Percentiles rank a stretch among this genome's conserved stretches.
phyloP scores from a whole-genome alignment of 2,888 invertebrate species.

The Emesis furor region DNA sequence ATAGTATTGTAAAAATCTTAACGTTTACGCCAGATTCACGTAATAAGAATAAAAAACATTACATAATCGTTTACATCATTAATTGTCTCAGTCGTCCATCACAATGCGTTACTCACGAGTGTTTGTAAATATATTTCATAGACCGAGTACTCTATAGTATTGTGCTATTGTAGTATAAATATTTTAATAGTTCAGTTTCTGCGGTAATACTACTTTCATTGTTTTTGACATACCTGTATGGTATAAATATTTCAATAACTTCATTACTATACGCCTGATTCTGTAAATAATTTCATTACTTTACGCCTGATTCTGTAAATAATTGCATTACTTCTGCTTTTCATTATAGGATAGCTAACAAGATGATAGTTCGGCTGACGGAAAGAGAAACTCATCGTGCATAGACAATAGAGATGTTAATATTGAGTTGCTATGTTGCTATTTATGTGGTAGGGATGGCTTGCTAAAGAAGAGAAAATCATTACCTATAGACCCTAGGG shows the following conservation, averaged over 20 bases:
- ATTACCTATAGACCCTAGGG: too few relatives aligned
- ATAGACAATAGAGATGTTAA: too few relatives aligned
- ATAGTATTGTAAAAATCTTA: background rate
- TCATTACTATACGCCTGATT: too few relatives aligned
- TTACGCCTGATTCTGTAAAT: too few relatives aligned
- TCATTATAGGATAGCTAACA: too few relatives aligned
- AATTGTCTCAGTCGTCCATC: conserved; percentile 82
- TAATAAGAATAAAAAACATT: conserved; percentile 71
- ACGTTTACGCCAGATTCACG: conserved; percentile 47
- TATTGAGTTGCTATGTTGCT: too few relatives aligned
- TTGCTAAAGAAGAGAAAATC: too few relatives aligned
- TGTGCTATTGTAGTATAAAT: conserved; percentile 5
- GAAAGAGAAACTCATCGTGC: too few relatives aligned
- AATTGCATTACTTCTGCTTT: too few relatives aligned
- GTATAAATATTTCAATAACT: background rate
- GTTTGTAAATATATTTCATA: conserved; percentile 81
- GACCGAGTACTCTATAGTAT: conserved; percentile 25
- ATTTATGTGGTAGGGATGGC: too few relatives aligned
- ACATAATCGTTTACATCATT: conserved; percentile 85
- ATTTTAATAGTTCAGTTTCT: background rate
- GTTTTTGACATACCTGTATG: background rate
- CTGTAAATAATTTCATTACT: too few relatives aligned
- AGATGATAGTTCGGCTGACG: too few relatives aligned
- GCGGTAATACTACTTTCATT: background rate
- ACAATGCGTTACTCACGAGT: conserved; percentile 69